phyloP scores from a whole-genome alignment of 2,888 invertebrate species.

The Cosmorhoe ocellata region DNA sequence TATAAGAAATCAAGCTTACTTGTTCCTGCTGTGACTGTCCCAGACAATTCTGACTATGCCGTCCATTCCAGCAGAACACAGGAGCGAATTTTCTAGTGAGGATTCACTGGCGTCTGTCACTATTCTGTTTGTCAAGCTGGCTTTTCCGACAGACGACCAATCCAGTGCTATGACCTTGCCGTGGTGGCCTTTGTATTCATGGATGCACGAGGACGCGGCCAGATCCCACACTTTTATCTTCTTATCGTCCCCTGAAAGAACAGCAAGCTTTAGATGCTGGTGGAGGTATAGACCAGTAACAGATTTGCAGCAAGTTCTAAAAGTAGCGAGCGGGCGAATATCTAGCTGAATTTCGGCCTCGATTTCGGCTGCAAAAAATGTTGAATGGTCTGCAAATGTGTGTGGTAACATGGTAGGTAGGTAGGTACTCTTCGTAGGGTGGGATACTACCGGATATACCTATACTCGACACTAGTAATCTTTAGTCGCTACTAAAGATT shows the following conservation, averaged over 20 bases:
- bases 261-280: not conserved
- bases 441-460: no score
- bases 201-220: conserved; percentile 83
- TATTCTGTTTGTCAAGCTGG: conserved; percentile 61
- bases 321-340: no score
- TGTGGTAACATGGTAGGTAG: no score
- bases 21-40: conserved; percentile 78
- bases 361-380: no score
- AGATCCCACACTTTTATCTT: conserved; percentile 89
- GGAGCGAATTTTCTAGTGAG: conserved; percentile 61
- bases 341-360: no score
- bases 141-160: conserved; percentile 80
- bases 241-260: conserved; percentile 84
- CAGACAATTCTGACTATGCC: conserved; percentile 85
- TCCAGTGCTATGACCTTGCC: conserved; percentile 84
- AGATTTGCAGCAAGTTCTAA: no score
- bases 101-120: conserved; percentile 53
- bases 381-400: no score
- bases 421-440: no score
- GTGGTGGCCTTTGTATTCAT: conserved; percentile 85
- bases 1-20: conserved; percentile 46
- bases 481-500: no score
- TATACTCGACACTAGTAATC: no score
- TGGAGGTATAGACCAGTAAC: no score
- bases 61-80: conserved; percentile 87